Percentiles rank a stretch among this genome's conserved stretches.
Evolutionary conservation across 2,113 vertebrate species (phyloP).

Genomic region (Pycnonotus jocosus): DNA sequence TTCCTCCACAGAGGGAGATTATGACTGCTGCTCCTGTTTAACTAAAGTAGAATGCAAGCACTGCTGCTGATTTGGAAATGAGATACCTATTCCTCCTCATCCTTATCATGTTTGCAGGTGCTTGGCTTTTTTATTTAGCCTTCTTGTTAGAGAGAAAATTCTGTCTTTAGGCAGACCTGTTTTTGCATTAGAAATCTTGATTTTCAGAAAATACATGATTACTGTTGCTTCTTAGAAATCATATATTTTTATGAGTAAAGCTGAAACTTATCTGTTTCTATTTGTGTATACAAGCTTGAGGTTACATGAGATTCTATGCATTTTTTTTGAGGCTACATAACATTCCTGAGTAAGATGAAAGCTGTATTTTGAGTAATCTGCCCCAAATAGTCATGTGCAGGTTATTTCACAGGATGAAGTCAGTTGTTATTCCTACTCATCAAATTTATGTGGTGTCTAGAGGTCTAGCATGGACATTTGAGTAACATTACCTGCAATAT

Average conservation of each 20-base stretch:
- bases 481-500: neutral
- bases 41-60: neutral
- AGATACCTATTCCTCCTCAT: neutral
- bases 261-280: neutral
- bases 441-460: neutral
- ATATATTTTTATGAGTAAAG: neutral
- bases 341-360: neutral
- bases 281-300: neutral
- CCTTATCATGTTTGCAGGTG: neutral
- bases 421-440: neutral
- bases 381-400: neutral
- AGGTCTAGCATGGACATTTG: neutral
- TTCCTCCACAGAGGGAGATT: neutral
- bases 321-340: neutral
- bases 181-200: neutral
- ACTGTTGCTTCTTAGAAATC: neutral
- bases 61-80: neutral
- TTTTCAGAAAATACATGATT: neutral
- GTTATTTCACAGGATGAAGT: neutral
- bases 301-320: neutral
- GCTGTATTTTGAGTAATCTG: neutral
- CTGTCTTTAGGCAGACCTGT: neutral
- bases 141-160: neutral
- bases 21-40: neutral
- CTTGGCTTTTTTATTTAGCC: neutral